A percentile compares a stretch with the other conserved stretches of the same genome.
Conservation (phyloP, 30 jellyfish, hydroid and myxozoan genomes). For the Aurelia sp. region DNA sequence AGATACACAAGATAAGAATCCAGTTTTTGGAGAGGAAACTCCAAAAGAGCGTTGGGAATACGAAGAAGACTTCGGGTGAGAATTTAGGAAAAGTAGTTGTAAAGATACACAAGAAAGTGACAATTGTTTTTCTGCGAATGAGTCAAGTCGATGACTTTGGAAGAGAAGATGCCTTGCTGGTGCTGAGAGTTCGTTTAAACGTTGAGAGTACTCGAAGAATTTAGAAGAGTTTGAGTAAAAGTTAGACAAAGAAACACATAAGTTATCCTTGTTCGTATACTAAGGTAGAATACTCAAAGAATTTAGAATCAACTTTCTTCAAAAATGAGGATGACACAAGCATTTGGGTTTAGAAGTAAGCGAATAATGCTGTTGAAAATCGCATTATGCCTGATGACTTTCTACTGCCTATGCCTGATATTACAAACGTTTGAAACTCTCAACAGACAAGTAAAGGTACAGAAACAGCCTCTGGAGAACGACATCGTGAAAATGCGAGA, state of each 20-base stretch:
- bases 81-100: no score
- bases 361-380: slow-evolving; percentile 10
- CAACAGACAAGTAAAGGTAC: not conserved
- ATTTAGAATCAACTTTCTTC: not conserved
- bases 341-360: slow-evolving; percentile 19
- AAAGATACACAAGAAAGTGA: no score
- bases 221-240: no score
- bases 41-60: not conserved
- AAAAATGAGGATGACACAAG: slow-evolving; percentile 16
- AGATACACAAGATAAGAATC: slow-evolving; percentile 33
- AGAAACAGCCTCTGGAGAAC: not conserved
- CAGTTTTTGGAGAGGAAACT: not conserved
- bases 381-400: slow-evolving; percentile 1
- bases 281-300: no score
- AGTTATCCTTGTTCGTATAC: no score
- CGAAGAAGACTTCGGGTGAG: no score
- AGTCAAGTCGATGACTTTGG: no score
- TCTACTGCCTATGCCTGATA: slow-evolving; percentile 19
- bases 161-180: no score
- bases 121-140: no score
- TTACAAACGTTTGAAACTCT: not conserved
- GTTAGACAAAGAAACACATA: no score
- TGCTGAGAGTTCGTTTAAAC: no score
- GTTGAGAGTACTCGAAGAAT: no score
- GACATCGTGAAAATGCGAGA: slow-evolving; percentile 12